Conservation (phyloP, 2,888 invertebrate species). For the Galerucella calmariensis region DNA sequence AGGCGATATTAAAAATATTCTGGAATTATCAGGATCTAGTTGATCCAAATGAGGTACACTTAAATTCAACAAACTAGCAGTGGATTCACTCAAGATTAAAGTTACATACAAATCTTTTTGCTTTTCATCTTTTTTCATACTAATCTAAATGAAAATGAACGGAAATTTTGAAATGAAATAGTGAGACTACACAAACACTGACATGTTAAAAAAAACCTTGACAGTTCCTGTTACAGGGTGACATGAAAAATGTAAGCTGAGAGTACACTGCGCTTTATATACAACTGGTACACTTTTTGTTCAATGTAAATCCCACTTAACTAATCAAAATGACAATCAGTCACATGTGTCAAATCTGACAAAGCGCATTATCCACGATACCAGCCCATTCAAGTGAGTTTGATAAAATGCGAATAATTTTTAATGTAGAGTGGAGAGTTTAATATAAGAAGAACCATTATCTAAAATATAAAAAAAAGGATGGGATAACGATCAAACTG, state of each 20-base stretch:
- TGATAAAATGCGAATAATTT: too few relatives aligned
- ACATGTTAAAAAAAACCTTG: not conserved
- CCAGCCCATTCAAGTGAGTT: too few relatives aligned
- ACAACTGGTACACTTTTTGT: too few relatives aligned
- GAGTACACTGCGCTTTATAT: not conserved
- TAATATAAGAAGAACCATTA: too few relatives aligned
- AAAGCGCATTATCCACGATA: too few relatives aligned
- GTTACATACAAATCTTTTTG: slow-evolving; percentile 56
- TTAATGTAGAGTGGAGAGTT: too few relatives aligned
- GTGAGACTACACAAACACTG: not conserved
- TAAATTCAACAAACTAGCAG: slow-evolving; percentile 57
- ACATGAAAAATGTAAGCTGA: not conserved
- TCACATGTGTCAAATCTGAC: too few relatives aligned
- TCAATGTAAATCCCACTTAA: too few relatives aligned
- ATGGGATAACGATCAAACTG: too few relatives aligned
- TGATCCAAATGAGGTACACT: slow-evolving; percentile 58
- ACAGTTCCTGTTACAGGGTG: not conserved
- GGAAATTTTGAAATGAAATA: not conserved
- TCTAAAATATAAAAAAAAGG: too few relatives aligned
- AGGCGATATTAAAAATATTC: slow-evolving; percentile 52
- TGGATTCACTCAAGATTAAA: slow-evolving; percentile 60
- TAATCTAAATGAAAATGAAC: slow-evolving; percentile 2
- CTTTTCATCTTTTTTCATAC: slow-evolving; percentile 15
- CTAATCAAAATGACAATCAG: too few relatives aligned
- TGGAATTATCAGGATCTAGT: slow-evolving; percentile 50